These are phyloP conservation scores for Percopsis transmontana DNA, from an alignment of 2,113 vertebrate species.

Conservation along the genomic window DNA sequence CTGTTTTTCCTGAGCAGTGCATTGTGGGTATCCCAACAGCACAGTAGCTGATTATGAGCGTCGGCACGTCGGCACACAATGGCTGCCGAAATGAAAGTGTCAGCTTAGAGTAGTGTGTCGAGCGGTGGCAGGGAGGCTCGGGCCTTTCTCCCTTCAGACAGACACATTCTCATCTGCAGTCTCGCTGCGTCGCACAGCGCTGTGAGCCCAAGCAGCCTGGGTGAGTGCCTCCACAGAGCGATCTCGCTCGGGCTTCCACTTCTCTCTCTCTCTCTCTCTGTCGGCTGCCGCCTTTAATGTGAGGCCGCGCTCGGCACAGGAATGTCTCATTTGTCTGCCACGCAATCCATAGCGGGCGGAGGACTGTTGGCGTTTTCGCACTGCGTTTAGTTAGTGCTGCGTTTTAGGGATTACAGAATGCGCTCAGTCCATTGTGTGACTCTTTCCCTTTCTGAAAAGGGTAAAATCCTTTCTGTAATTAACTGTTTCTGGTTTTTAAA, in stretches of 20 bases:
- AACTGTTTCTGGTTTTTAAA: too few species aligned
- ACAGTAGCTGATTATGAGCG: conserved; percentile 35
- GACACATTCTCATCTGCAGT: conserved; percentile 58
- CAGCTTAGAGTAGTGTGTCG: conserved; percentile 48
- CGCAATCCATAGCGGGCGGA: not conserved
- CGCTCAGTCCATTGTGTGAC: too few species aligned
- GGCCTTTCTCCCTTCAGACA: conserved; percentile 39
- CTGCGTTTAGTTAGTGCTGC: too few species aligned
- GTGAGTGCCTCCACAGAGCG: conserved; percentile 17
- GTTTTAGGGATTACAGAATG: too few species aligned
- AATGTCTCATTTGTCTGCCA: not conserved
- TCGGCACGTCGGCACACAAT: conserved; percentile 29
- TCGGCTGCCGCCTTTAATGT: not conserved
- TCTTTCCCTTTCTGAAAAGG: too few species aligned
- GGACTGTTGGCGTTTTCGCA: too few species aligned
- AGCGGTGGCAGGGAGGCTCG: conserved; percentile 39
- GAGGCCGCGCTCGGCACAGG: not conserved
- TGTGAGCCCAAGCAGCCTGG: conserved; percentile 12
- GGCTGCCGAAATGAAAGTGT: conserved; percentile 62
- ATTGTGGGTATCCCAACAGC: conserved; percentile 26
- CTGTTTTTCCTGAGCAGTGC: conserved; percentile 20
- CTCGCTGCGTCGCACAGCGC: conserved; percentile 44
- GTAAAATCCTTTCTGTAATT: too few species aligned
- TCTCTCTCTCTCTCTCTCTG: conserved; percentile 16
- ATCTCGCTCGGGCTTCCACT: conserved; percentile 12